phyloP scores from a whole-genome alignment of 2,113 vertebrate genomes.

The Crotophaga sulcirostris region DNA sequence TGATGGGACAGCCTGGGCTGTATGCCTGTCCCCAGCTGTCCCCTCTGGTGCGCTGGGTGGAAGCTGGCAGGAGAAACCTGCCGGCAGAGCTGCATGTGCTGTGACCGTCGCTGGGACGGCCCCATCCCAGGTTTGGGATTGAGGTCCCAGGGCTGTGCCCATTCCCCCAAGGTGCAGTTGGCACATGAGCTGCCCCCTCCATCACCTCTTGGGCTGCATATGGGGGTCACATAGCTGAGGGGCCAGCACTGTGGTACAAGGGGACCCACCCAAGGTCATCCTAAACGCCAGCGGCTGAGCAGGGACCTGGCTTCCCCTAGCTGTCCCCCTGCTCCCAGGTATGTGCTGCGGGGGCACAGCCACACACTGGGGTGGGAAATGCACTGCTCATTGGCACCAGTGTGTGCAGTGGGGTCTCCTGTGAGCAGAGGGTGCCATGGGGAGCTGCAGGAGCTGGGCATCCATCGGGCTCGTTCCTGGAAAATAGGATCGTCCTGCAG shows the following conservation, averaged over 20 bases:
- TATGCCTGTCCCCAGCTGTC: rapidly evolving
- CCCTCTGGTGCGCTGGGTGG: rapidly evolving
- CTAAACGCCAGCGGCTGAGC: neutral
- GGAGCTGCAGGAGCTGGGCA: neutral
- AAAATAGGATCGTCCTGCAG: neutral
- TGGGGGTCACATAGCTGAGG: neutral
- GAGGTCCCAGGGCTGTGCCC: rapidly evolving
- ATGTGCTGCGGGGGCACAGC: neutral
- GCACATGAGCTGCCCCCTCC: neutral
- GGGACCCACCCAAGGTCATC: neutral
- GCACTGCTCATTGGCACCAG: rapidly evolving
- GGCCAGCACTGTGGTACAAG: neutral
- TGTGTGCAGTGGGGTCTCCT: rapidly evolving
- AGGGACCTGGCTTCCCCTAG: neutral
- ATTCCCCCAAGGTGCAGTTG: neutral
- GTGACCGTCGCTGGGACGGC: neutral
- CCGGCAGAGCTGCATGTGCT: rapidly evolving
- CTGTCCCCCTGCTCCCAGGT: neutral
- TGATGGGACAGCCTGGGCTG: neutral
- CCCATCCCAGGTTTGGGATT: rapidly evolving
- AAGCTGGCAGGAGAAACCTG: neutral
- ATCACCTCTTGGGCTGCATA: neutral
- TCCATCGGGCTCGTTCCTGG: rapidly evolving
- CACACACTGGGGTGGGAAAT: neutral
- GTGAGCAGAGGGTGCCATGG: neutral